Conservation (phyloP, 2,888 invertebrate genomes). For the Pristionchus entomophagus region DNA sequence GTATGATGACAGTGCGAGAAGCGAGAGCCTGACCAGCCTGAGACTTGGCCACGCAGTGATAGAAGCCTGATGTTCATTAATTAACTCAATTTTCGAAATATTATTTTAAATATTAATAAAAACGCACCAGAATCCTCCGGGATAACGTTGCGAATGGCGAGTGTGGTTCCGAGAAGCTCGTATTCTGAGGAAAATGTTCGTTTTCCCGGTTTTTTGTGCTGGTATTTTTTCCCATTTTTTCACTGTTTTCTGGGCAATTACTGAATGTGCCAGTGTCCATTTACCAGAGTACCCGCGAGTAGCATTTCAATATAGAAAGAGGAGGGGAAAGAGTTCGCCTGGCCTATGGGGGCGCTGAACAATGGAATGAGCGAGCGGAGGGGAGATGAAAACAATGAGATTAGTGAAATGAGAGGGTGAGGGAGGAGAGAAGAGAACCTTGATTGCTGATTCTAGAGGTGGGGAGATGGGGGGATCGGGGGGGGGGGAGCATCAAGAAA, state of each 20-base stretch:
- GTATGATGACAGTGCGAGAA: conserved; percentile 65
- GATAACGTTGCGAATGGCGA: conserved; percentile 68
- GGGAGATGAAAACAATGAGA: too few relatives aligned
- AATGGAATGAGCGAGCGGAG: too few relatives aligned
- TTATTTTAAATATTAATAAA: neutral
- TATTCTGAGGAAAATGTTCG: conserved; percentile 63
- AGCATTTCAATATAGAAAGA: too few relatives aligned
- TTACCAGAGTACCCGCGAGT: neutral
- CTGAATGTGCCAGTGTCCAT: neutral
- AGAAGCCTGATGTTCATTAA: conserved; percentile 68
- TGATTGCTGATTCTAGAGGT: neutral
- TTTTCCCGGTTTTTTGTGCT: neutral
- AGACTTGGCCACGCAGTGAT: conserved; percentile 76
- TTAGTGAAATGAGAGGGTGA: neutral
- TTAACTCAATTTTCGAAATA: neutral
- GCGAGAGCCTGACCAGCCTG: conserved; percentile 75
- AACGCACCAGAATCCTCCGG: conserved; percentile 35
- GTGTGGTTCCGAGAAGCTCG: conserved; percentile 70
- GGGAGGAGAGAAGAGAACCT: neutral
- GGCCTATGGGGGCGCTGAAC: too few relatives aligned
- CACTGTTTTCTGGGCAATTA: conserved; percentile 61
- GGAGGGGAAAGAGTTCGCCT: too few relatives aligned
- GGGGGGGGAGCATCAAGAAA: neutral
- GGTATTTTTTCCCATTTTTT: neutral
- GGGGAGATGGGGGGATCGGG: neutral